A percentile compares a stretch with the other conserved stretches of the same genome.
Evolutionary conservation across 2,113 vertebrate species (phyloP).

Genomic region (Nerophis lumbriciformis): DNA sequence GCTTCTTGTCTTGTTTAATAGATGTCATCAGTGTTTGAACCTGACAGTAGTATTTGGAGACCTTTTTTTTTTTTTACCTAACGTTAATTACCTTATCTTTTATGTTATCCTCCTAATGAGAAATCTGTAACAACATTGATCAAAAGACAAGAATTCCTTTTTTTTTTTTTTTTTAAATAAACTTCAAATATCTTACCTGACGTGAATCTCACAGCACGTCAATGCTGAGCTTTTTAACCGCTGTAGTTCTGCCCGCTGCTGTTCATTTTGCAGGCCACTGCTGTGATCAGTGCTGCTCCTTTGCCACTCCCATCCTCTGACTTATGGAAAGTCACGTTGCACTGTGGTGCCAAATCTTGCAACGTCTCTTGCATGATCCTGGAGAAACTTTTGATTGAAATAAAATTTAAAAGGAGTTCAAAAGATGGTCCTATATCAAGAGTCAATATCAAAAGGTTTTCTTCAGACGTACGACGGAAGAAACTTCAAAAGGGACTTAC

Average conservation of each 20-base stretch:
- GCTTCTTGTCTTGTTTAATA: no score
- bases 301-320: constrained; percentile 96
- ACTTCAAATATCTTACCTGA: no score
- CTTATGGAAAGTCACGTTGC: constrained; percentile 86
- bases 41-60: no score
- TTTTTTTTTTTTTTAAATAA: no score
- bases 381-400: constrained; percentile 78
- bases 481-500: constrained; percentile 65
- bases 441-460: not conserved
- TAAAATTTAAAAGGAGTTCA: not conserved
- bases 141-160: no score
- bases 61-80: no score
- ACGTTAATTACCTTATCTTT: no score
- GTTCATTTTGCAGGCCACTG: constrained; percentile 85
- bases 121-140: no score
- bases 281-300: constrained; percentile 92
- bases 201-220: no score
- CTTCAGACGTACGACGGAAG: not conserved
- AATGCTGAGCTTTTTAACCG: not conserved
- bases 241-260: constrained; percentile 46
- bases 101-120: no score
- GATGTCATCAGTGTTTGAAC: no score
- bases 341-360: constrained; percentile 81
- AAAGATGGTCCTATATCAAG: not conserved
- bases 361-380: constrained; percentile 82